Conservation (phyloP, 1,140 invertebrate genomes). For the Neodiprion virginianus region DNA sequence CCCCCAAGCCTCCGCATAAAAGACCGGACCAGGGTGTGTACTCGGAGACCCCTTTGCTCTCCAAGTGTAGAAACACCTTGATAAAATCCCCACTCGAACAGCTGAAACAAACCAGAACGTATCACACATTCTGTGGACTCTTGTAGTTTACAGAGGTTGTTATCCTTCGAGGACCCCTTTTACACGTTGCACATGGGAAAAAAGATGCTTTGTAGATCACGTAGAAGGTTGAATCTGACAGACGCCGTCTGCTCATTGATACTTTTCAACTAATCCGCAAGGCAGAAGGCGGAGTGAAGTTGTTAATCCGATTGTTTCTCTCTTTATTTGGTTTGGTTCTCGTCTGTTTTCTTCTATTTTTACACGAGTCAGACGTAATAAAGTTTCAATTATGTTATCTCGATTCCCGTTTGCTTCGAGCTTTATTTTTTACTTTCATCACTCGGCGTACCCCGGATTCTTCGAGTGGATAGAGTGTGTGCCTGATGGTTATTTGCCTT, state of each 20-base stretch:
- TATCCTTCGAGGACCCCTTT: background rate
- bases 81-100: constrained; percentile 80
- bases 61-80: constrained; percentile 80
- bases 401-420: background rate
- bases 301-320: too few species aligned
- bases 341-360: background rate
- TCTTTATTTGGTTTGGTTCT: background rate
- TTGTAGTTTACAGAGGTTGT: background rate
- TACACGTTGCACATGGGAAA: too few species aligned
- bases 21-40: constrained; percentile 77
- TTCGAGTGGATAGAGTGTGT: too few species aligned
- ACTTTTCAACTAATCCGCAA: background rate
- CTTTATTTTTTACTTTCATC: background rate
- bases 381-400: background rate
- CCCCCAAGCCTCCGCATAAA: constrained; percentile 75
- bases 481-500: too few species aligned
- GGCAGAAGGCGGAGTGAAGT: too few species aligned
- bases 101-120: constrained; percentile 64
- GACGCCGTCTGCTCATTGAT: background rate
- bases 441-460: too few species aligned
- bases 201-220: too few species aligned
- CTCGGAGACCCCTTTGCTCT: constrained; percentile 76
- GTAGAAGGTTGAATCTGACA: background rate
- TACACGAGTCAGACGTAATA: background rate
- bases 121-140: background rate